These are phyloP conservation scores for Hydrophis major DNA, from an alignment of 2,797 vertebrate species.

Conservation along the genomic window DNA sequence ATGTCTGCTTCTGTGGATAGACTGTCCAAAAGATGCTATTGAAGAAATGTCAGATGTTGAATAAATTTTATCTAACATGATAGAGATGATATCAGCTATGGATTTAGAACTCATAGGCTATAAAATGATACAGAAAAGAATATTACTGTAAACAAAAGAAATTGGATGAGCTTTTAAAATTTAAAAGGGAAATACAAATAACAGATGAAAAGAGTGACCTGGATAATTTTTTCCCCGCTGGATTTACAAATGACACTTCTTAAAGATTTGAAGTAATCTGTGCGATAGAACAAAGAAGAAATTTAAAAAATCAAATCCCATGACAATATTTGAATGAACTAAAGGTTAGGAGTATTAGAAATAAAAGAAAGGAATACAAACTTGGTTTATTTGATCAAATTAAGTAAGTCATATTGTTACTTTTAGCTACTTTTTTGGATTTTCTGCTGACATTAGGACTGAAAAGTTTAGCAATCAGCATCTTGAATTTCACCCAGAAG, in stretches of 20 bases:
- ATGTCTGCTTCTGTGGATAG: not conserved
- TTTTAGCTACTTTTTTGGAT: not conserved
- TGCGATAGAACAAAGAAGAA: not conserved
- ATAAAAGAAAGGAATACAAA: not conserved
- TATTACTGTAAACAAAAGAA: not conserved
- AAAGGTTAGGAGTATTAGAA: not conserved
- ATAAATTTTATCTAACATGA: not conserved
- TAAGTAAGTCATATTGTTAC: not conserved
- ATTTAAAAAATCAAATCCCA: not conserved
- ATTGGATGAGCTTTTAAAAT: not conserved
- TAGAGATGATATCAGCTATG: not conserved
- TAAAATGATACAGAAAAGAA: not conserved
- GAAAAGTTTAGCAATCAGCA: not conserved
- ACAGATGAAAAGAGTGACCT: not conserved
- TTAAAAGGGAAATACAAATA: not conserved
- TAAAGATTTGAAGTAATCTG: not conserved
- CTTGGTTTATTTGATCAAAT: not conserved
- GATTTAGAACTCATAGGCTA: not conserved
- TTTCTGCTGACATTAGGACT: not conserved
- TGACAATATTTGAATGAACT: not conserved
- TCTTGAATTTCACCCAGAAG: not conserved
- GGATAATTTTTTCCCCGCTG: not conserved
- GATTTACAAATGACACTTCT: not conserved
- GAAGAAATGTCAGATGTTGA: not conserved
- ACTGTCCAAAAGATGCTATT: not conserved